phyloP scores from a whole-genome alignment of 1,140 invertebrate genomes.

The Pollicipes pollicipes region DNA sequence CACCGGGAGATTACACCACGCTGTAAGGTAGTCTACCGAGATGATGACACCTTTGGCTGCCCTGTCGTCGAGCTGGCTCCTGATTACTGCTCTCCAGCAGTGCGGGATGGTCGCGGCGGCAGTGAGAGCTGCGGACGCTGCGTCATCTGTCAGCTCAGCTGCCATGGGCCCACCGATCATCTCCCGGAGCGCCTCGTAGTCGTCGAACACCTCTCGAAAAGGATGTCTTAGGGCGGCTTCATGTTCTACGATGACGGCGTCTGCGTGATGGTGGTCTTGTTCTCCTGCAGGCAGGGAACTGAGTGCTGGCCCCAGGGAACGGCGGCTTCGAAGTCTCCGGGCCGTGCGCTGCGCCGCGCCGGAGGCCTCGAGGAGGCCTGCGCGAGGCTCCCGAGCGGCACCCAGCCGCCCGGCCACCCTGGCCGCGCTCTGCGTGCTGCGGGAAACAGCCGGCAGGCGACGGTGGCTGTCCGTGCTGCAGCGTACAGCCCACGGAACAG shows the following conservation, averaged over 20 bases:
- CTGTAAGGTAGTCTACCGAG: conserved; percentile 8
- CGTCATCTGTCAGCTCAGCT: background rate
- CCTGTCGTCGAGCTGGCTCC: conserved; percentile 10
- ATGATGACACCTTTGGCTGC: conserved; percentile 7
- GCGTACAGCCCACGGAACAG: no score
- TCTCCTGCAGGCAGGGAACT: no score
- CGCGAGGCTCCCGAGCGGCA: no score
- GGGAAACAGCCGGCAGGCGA: no score
- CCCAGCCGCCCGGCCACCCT: no score
- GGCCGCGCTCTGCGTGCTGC: no score
- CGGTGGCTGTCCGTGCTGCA: no score
- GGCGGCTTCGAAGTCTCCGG: no score
- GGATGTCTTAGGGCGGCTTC: background rate
- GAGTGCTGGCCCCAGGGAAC: no score
- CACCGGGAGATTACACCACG: conserved; percentile 12
- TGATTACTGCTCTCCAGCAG: conserved; percentile 6
- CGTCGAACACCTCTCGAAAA: background rate
- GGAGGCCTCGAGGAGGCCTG: no score
- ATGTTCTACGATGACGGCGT: background rate
- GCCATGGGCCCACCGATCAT: conserved; percentile 9
- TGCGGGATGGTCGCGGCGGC: conserved; percentile 8
- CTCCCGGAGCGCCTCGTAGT: background rate
- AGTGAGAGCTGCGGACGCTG: background rate
- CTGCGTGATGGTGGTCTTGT: background rate
- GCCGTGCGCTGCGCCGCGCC: no score